Evolutionary conservation across 2,797 vertebrate species (phyloP).

Genomic region (Lateolabrax maculatus): DNA sequence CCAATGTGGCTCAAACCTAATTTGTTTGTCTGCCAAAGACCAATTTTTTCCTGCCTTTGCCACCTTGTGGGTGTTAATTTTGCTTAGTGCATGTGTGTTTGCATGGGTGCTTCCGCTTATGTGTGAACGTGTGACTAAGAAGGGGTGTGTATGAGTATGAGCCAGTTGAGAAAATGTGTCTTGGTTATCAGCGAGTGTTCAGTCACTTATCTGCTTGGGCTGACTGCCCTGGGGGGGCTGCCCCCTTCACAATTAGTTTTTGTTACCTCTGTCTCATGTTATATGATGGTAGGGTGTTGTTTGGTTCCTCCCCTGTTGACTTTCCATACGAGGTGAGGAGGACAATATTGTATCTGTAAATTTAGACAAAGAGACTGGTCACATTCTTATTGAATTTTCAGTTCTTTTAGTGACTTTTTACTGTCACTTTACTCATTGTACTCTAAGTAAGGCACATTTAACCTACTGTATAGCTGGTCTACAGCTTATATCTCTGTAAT

Average conservation of each 20-base stretch:
- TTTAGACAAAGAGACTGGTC: neutral
- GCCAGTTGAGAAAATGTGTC: constrained; percentile 14
- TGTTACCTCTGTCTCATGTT: neutral
- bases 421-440: neutral
- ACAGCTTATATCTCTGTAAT: neutral
- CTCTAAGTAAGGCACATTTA: neutral
- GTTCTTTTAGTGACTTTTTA: neutral
- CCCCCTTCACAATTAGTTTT: constrained; percentile 10
- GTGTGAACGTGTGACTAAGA: constrained; percentile 18
- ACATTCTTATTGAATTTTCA: neutral
- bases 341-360: neutral
- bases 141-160: constrained; percentile 3
- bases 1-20: neutral
- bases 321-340: neutral
- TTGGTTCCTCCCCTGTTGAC: neutral
- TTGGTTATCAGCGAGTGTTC: constrained; percentile 45
- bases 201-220: constrained; percentile 48
- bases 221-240: constrained; percentile 19
- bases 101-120: constrained; percentile 8
- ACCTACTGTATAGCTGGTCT: neutral
- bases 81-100: constrained; percentile 8
- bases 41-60: constrained; percentile 27
- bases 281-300: neutral
- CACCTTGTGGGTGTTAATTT: constrained; percentile 4
- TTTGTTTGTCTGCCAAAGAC: neutral